phyloP scores from a whole-genome alignment of 2,113 vertebrate species.

The Tupaia tana region DNA sequence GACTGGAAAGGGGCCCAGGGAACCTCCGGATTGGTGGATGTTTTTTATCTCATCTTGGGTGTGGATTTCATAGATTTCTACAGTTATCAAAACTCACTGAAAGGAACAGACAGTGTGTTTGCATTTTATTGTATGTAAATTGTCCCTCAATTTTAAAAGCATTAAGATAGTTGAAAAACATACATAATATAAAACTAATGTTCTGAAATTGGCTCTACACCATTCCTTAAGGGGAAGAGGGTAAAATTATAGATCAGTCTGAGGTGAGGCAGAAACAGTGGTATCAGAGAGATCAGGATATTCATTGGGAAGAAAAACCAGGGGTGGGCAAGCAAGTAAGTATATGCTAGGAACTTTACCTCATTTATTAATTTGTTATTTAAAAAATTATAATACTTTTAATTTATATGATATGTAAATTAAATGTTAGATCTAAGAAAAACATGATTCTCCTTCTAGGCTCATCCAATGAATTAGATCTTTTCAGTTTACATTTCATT shows the following conservation, averaged over 20 bases:
- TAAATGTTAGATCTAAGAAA: neutral
- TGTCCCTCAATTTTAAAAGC: neutral
- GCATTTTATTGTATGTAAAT: constrained; percentile 7
- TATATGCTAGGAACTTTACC: constrained; percentile 17
- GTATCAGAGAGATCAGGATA: neutral
- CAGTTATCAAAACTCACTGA: neutral
- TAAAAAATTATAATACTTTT: neutral
- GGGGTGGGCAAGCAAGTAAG: constrained; percentile 11
- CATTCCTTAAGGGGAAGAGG: neutral
- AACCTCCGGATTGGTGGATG: neutral
- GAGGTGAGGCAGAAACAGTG: neutral
- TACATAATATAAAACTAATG: neutral
- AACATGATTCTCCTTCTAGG: neutral
- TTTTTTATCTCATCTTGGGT: neutral
- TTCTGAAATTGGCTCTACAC: constrained; percentile 15
- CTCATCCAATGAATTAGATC: neutral
- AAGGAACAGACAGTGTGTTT: neutral
- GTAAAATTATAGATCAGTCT: neutral
- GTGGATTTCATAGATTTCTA: neutral
- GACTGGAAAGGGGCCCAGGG: neutral
- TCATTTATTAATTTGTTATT: neutral
- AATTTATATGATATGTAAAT: neutral
- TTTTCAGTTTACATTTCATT: neutral
- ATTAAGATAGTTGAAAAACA: constrained; percentile 32
- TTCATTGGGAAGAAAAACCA: constrained; percentile 8